Conservation (phyloP, 2,113 vertebrate species). For the Felis catus region F.catus_Fca126_mat1.0 CM031420.1:155281001-155281500, state of each 20-base stretch:
- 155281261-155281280: background rate
- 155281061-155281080: background rate
- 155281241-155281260: background rate
- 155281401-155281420: background rate
- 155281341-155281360: background rate
- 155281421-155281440: background rate
- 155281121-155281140: background rate
- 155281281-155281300: background rate
- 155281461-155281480: background rate
- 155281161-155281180: background rate
- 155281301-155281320: background rate
- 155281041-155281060: background rate
- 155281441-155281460: background rate
- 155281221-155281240: background rate
- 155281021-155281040: background rate
- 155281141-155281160: background rate
- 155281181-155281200: background rate
- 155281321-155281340: background rate
- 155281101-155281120: background rate
- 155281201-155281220: background rate
- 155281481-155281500: background rate
- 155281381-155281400: background rate
- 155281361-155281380: background rate
- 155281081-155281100: background rate
- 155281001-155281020: background rate